Evolutionary conservation across 2,888 invertebrate species (phyloP), one percentile per base, ranked within the genome.

Genomic region (Carterocephalus palaemon): DNA sequence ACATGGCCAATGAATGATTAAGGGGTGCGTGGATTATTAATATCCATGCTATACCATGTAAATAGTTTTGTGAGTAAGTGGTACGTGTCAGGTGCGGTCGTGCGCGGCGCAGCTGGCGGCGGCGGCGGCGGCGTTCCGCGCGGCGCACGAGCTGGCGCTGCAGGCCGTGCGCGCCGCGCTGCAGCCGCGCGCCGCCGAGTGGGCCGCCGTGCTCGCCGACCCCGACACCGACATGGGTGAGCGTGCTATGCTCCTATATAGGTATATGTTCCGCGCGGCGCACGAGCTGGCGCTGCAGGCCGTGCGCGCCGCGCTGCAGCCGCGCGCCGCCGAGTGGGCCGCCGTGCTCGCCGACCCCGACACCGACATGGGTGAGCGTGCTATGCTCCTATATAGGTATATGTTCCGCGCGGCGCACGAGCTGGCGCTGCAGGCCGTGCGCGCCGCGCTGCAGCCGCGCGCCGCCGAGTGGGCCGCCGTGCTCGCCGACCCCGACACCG

Each of bases 121-220:
- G 0, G 80, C 81, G 1, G 76, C 75, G 8, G 78, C 75, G 7
- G 76, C 73, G 10, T 76, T 80, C 64, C 57, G 71, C 17, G 75
- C 74, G 10, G 82, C 80, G 9, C 60, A 53, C 39, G 76, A 70
- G 2, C 52, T 66, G 31, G 75, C 67, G 10, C 55, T 70, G 46
- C 56, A 62, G 1, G 79, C 65, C 1, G 34, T 78, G 8, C 48
- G 49, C 3, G 79, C 78, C 3, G 74, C 77, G 3, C 51, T 79
- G 19, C 53, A 58, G 24, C 81, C 70, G 24, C 47, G 60, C 8
- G 48, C 68, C 1, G 43, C 36, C 2, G 73, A 70, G 23, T 81
- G 82, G 82, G 82, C 80, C 0, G 64, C 64, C 2, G 19, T 53
- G 0, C 15, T 81, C 1, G 78, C 64, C 1, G 63, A 67, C 5